A percentile compares a stretch with the other conserved stretches of the same genome.
Conservation (phyloP, 2,888 invertebrate species). For the Prosapia bicincta region DNA sequence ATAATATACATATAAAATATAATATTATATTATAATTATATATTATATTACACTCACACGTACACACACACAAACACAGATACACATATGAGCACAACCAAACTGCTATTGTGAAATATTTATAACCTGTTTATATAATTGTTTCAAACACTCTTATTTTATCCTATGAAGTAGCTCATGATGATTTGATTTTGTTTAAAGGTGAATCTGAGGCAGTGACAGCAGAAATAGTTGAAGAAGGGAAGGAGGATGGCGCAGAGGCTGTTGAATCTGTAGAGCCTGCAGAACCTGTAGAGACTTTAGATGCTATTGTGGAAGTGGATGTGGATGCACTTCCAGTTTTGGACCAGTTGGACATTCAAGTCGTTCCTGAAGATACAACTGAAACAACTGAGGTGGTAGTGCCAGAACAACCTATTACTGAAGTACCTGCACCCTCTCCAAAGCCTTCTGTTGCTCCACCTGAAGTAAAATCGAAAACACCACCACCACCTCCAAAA, state of each 20-base stretch:
- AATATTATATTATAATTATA: no score
- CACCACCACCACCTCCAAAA: neutral
- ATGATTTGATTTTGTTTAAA: no score
- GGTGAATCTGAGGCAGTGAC: constrained; percentile 14
- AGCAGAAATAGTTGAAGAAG: constrained; percentile 24
- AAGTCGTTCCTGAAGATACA: neutral
- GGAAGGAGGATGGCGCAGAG: constrained; percentile 32
- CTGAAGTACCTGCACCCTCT: neutral
- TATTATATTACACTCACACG: no score
- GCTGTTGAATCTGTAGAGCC: neutral
- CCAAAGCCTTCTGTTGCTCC: neutral
- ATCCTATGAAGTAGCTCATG: no score
- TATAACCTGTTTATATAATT: no score
- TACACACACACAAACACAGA: neutral
- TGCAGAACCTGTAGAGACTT: neutral
- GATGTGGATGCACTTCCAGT: neutral
- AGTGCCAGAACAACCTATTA: neutral
- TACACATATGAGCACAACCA: no score
- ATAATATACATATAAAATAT: no score
- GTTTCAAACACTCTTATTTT: no score
- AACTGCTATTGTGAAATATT: no score
- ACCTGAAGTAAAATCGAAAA: neutral
- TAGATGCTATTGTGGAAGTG: neutral
- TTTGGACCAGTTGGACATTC: neutral
- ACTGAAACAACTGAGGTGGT: neutral